Base-by-base conservation (phyloP, 1,140 invertebrate species). In the Acromyrmex heyeri region DNA sequence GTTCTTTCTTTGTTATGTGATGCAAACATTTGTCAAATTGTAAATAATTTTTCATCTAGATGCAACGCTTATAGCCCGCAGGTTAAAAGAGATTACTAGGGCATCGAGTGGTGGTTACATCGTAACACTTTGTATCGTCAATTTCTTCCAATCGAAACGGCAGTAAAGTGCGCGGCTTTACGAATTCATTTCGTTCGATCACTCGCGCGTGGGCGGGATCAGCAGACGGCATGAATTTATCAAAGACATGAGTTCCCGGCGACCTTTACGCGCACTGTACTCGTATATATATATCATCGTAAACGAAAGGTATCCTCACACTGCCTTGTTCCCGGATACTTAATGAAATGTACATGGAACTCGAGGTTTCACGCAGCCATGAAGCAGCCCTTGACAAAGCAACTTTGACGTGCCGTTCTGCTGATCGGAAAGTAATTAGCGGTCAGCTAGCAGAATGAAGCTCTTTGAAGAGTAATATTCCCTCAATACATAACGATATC, bases 361-460 rank as follows among this genome's bases (percentile, higher is more conserved):
- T 44, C 24, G 48, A 61, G 75, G 61, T 86, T 86, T 86, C 55
- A 75, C 87, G 50, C 30, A 34, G 34, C 27, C 59, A 83, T 83
- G 55, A 73, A 75, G 73, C 79, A 70, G 75, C 79, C 55, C 87
- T 76, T 69, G 82, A 75, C 88, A 24, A 75, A 79, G 67, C 64
- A 79, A 82, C 87, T 89, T 82, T 86, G 87, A 86, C 70, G 62
- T 62, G 27, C 55, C 73, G 75, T 75, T 65, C 38, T 79, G 7
- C 55, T 76, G 87, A 86, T 77, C 53, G 75, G 82, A 89, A 89
- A 88, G 70, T 89, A 89, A 89, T 89, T 89, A 89, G 87, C 87
- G 69, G 50, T 67, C 61, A 4, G 48, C 50, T 55, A 59, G 57
- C 27, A 57, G 67, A 62, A 24, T 21, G 21, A 44, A 62, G 16